Conservation (phyloP, 2,888 invertebrate genomes). For the Caenorhabditis plicata region DNA sequence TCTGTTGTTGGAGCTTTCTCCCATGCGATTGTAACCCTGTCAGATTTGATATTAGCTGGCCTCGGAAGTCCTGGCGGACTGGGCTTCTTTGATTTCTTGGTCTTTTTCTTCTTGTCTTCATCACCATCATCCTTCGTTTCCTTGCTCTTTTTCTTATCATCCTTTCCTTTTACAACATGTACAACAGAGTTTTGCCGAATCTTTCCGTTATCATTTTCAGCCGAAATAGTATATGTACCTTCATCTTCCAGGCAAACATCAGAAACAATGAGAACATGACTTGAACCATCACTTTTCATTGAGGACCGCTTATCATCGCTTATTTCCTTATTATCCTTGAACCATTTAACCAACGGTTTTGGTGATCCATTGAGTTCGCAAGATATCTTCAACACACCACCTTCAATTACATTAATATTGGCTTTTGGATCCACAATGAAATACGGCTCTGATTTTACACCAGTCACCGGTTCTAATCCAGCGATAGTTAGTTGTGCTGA, state of each 20-base stretch:
- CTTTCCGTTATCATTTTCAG: constrained; percentile 49
- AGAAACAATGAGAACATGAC: constrained; percentile 30
- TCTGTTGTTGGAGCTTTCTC: constrained; percentile 18
- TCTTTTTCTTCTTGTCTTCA: constrained; percentile 20
- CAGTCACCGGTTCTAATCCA: constrained; percentile 9
- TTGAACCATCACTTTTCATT: constrained; percentile 27
- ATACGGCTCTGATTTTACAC: constrained; percentile 32
- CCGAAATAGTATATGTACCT: constrained; percentile 42
- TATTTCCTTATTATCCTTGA: constrained; percentile 39
- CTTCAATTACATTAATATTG: constrained; percentile 50
- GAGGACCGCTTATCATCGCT: constrained; percentile 27
- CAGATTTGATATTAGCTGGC: constrained; percentile 19
- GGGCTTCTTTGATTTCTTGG: too few relatives aligned
- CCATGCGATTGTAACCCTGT: constrained; percentile 32
- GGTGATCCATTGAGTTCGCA: constrained; percentile 50
- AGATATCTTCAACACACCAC: constrained; percentile 35
- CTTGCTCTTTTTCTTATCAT: constrained; percentile 23
- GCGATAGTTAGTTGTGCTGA: constrained; percentile 45
- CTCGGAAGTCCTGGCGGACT: constrained; percentile 23
- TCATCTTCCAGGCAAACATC: constrained; percentile 37
- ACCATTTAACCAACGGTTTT: constrained; percentile 37
- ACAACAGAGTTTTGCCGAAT: constrained; percentile 41
- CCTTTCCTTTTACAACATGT: constrained; percentile 24
- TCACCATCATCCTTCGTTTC: constrained; percentile 31
- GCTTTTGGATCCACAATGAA: constrained; percentile 47